Percentiles rank a stretch among this genome's conserved stretches.
Conservation (phyloP, 92 coral and sea anemone species). For the Siderastrea siderea region DNA sequence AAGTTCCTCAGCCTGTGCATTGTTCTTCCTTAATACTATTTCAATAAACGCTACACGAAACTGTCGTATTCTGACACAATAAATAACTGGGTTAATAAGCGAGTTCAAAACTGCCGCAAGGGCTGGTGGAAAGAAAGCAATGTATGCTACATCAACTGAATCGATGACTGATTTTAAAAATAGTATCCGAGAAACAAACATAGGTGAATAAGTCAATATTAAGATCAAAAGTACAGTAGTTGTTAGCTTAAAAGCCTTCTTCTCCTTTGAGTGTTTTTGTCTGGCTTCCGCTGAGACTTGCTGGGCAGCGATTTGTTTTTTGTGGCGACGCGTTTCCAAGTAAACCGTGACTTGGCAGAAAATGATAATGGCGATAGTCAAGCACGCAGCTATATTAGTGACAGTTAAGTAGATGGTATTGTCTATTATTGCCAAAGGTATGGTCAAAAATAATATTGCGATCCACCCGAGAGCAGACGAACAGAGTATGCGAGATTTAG, state of each 20-base stretch:
- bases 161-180: not conserved
- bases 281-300: no score
- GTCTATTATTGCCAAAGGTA: not conserved
- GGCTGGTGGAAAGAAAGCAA: not conserved
- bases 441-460: no score
- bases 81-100: not conserved
- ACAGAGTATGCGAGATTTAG: no score
- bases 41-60: no score
- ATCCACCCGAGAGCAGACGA: no score
- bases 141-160: not conserved
- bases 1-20: no score
- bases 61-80: no score
- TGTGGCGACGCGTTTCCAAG: constrained; percentile 4
- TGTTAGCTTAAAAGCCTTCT: no score
- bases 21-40: no score
- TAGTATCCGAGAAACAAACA: not conserved
- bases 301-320: no score
- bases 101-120: not conserved
- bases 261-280: no score
- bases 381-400: no score
- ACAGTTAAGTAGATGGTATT: not conserved
- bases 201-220: not conserved
- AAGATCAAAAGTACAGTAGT: not conserved
- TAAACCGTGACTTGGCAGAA: not conserved
- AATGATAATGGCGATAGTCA: not conserved